Evolutionary conservation across 2,888 invertebrate species (phyloP), one percentile per base, ranked within the genome.

Genomic region (Pogonocherus hispidulus): DNA sequence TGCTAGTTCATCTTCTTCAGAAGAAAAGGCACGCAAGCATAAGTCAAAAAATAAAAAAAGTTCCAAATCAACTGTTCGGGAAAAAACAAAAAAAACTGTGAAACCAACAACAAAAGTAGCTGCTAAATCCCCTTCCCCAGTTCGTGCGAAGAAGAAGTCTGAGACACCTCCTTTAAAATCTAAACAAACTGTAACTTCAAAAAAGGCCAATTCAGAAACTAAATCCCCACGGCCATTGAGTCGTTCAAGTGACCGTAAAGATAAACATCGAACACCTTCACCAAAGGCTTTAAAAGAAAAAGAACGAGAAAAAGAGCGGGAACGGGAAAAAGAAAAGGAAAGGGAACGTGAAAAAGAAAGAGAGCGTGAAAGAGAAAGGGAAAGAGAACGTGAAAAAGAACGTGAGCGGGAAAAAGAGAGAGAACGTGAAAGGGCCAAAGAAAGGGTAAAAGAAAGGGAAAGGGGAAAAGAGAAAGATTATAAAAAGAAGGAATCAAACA

Each of bases 11-110:
- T 82, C 84, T 11, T 84, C 84, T 8, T 92, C 93, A 2, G 92
- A 92, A 63, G 90, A 90, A 74, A 86, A 87, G 44, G 86, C 84
- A 67, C 78, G 82, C 44, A 78, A 89, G 78, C 89, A 89, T 16
- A 90, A 89, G 80, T 86, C 87, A 71, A 85, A 86, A 78, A 86
- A 86, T 11, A 87, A 87, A 79, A 87, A 84, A 41, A 77, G 76
- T 75, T 74, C 88, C 84, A 84, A 83, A 65, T 72, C 78, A 4
- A 46, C 71, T 5, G 86, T 86, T 52, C 86, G 87, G 18, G 79
- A 84, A 37, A 87, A 88, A 80, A 86, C 87, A 44, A 86, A 86
- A 68, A 76, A 76, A 66, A n/a, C 57, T 18, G 20, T 23, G n/a
- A 88, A 88, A 46, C 86, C 86, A 79, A 60, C 71, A n/a, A 59